Percentiles rank a stretch among this genome's conserved stretches.
phyloP scores from a whole-genome alignment of 2,888 invertebrate genomes.

The Automeris io region DNA sequence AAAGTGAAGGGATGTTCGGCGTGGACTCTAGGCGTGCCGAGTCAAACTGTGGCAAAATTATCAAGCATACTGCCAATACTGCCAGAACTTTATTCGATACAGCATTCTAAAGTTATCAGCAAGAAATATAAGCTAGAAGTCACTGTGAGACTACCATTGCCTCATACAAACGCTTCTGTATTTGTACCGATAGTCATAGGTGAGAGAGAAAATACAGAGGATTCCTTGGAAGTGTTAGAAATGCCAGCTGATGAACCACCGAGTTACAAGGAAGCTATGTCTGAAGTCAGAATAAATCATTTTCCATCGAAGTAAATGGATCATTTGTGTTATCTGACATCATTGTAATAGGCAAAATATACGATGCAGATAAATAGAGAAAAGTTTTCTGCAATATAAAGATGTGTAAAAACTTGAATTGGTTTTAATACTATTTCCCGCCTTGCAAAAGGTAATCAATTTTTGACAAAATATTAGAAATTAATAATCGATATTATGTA shows the following conservation, averaged over 20 bases:
- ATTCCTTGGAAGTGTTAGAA: neutral
- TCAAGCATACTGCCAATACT: slow-evolving; percentile 9
- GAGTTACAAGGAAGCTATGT: slow-evolving; percentile 10
- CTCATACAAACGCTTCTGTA: slow-evolving; percentile 11
- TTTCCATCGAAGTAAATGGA: neutral
- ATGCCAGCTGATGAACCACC: slow-evolving; percentile 6
- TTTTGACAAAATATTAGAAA: too few relatives aligned
- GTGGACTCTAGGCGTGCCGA: neutral
- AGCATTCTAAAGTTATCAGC: slow-evolving; percentile 9
- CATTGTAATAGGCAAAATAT: too few relatives aligned
- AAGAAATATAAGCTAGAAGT: slow-evolving; percentile 11
- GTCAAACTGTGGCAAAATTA: neutral
- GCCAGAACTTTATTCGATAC: slow-evolving; percentile 12
- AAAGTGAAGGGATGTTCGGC: slow-evolving; percentile 6
- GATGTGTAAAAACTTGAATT: too few relatives aligned
- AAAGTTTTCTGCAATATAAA: too few relatives aligned
- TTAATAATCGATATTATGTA: too few relatives aligned
- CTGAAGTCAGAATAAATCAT: slow-evolving; percentile 4
- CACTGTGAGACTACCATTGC: slow-evolving; percentile 12
- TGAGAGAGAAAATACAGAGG: slow-evolving; percentile 5
- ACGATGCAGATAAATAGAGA: too few relatives aligned
- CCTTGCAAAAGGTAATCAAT: too few relatives aligned
- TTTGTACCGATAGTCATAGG: slow-evolving; percentile 14
- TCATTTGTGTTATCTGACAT: too few relatives aligned
- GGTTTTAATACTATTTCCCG: too few relatives aligned